phyloP scores from a whole-genome alignment of 2,888 invertebrate genomes.

The Brachyopa scutellaris region DNA sequence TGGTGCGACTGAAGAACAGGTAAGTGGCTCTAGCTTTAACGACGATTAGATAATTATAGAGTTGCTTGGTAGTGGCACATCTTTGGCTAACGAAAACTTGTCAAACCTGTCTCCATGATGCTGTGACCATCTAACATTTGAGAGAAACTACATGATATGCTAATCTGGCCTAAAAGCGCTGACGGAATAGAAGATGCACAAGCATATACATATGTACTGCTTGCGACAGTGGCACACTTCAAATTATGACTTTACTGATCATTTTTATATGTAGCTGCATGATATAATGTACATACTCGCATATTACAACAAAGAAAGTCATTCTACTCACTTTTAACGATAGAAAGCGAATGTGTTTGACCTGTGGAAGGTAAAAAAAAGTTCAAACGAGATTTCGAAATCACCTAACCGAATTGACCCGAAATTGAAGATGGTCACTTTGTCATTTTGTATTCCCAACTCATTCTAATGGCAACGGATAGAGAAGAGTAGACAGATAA shows the following conservation, averaged over 20 bases:
- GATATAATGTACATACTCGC: too few relatives aligned
- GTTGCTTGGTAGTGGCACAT: constrained; percentile 32
- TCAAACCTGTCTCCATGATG: constrained; percentile 49
- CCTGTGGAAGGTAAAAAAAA: constrained; percentile 4
- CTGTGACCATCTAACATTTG: constrained; percentile 59
- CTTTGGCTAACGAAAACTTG: constrained; percentile 40
- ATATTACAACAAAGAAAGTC: not conserved
- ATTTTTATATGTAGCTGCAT: constrained; percentile 11
- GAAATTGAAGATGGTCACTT: not conserved
- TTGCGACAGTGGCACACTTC: constrained; percentile 1
- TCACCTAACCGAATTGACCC: too few relatives aligned
- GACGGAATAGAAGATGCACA: constrained; percentile 17
- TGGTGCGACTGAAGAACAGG: constrained; percentile 89
- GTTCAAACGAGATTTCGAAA: constrained; percentile 14
- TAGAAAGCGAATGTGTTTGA: constrained; percentile 50
- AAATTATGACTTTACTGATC: constrained; percentile 2
- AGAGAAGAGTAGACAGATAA: constrained; percentile 5
- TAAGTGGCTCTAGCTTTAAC: constrained; percentile 76
- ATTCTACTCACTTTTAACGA: not conserved
- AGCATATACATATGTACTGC: too few relatives aligned
- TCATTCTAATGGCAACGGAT: not conserved
- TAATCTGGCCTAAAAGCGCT: too few relatives aligned
- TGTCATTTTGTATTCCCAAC: constrained; percentile 17
- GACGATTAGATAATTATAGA: constrained; percentile 51
- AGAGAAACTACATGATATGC: constrained; percentile 26